Evolutionary conservation across 2,888 invertebrate genomes (phyloP), one percentile per base, ranked within the genome.

Genomic region (Dryadula phaetusa): DNA sequence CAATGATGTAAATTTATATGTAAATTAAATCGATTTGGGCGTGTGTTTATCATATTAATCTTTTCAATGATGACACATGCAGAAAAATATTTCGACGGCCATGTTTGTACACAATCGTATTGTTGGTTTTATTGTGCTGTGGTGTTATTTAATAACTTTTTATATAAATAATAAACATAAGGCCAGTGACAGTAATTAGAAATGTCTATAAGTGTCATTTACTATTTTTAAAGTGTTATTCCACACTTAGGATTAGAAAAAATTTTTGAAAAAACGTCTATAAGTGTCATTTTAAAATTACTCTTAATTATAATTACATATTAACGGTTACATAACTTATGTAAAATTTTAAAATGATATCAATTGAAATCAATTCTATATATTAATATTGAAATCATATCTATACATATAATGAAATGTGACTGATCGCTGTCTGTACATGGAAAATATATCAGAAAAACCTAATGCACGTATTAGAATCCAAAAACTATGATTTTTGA

Each of bases 61-160:
- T 34, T 20, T 64, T 20, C 18, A 42, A 20, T 25, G 65, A 69
- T 70, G 67, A 70, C 64, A 63, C 40, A 67, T 47, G 25, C 22
- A 58, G 61, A 69, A 62, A 63, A 63, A 67, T 56, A 73, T 71
- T 44, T 61, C 40, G 2, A 20, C 32, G 18, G n/a, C 28, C 37
- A 37, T 66, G 52, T 66, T 64, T 72, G 65, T 67, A 67, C 61
- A 70, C 72, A 70, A 68, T 28, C 44, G 64, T 62, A 62, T 71
- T 70, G 70, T 70, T 54, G 12, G n/a, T n/a, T n/a, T n/a, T n/a
- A 42, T 53, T 7, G 32, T 34, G 20, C 44, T 37, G 22, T 44
- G 16, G 28, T 14, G 25, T 25, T 65, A 58, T 62, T 66, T 62
- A 66, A 53, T 62, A 10, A 34, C n/a, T 52, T 44, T 53, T 32